These are phyloP conservation scores for Achroia grisella DNA, from an alignment of 1,140 invertebrate species.

Conservation along the genomic window DNA sequence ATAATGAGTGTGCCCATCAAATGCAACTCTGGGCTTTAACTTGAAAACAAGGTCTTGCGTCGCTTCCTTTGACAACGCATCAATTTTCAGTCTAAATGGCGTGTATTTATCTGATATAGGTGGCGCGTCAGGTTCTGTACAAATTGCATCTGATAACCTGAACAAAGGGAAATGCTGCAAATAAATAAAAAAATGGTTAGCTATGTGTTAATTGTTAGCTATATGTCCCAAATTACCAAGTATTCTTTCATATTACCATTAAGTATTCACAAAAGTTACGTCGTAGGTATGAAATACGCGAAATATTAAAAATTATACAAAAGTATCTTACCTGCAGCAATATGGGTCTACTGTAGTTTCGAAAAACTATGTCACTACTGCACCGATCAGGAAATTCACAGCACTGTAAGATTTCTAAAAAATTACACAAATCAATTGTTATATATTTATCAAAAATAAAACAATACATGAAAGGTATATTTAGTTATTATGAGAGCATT, in stretches of 20 bases:
- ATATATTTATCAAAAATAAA: no score
- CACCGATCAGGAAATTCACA: slow-evolving; percentile 22
- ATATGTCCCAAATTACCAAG: no score
- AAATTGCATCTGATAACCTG: slow-evolving; percentile 88
- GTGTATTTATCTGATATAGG: slow-evolving; percentile 76
- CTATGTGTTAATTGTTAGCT: no score
- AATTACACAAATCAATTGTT: no score
- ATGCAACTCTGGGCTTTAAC: slow-evolving; percentile 86
- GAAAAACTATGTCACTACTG: slow-evolving; percentile 11
- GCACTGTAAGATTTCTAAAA: slow-evolving; percentile 35
- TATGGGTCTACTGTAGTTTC: slow-evolving; percentile 42
- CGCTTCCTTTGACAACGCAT: slow-evolving; percentile 90
- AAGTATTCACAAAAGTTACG: no score
- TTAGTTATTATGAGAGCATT: no score
- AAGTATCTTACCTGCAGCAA: slow-evolving; percentile 46
- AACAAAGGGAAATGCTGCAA: slow-evolving; percentile 95
- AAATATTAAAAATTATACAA: no score
- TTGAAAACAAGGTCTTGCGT: slow-evolving; percentile 81
- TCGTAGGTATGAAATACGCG: no score
- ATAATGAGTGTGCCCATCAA: slow-evolving; percentile 96
- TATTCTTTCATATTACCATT: no score
- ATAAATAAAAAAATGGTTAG: neutral
- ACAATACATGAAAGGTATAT: no score
- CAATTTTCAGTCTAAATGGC: slow-evolving; percentile 86
- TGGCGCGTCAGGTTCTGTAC: slow-evolving; percentile 87